A percentile compares a stretch with the other conserved stretches of the same genome.
These are phyloP conservation scores for Neoniphon sammara DNA, from an alignment of 2,797 vertebrate genomes.

Conservation along the genomic window DNA sequence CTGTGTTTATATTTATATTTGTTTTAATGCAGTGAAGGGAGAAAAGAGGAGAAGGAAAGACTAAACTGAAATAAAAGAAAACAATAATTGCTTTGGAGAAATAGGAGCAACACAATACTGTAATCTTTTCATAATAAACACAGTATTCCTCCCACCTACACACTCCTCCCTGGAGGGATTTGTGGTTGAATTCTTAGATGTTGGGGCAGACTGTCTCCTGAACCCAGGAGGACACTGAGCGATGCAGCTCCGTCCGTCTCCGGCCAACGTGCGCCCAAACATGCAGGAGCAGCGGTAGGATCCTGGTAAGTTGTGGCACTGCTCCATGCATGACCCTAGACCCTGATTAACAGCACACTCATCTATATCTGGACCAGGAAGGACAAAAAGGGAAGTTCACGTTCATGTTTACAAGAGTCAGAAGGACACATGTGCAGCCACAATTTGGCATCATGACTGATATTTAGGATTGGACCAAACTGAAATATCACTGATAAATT, in stretches of 20 bases:
- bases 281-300: slow-evolving; percentile 72
- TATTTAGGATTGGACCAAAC: too few relatives aligned
- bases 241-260: slow-evolving; percentile 69
- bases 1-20: slow-evolving; percentile 46
- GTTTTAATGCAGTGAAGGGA: neutral
- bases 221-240: slow-evolving; percentile 69
- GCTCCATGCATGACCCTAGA: slow-evolving; percentile 59
- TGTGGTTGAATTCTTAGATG: slow-evolving; percentile 28
- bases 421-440: neutral
- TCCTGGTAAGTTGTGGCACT: slow-evolving; percentile 69
- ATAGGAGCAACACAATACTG: neutral
- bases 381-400: neutral
- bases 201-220: slow-evolving; percentile 39
- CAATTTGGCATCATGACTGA: too few relatives aligned
- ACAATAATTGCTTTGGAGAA: neutral
- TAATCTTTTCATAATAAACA: neutral
- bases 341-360: slow-evolving; percentile 71
- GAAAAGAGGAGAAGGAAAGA: neutral
- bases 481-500: too few relatives aligned
- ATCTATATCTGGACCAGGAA: slow-evolving; percentile 61
- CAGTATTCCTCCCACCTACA: slow-evolving; percentile 48
- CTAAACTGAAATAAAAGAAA: neutral
- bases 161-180: slow-evolving; percentile 42
- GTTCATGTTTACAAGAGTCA: neutral
- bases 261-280: slow-evolving; percentile 54